Percentiles rank a stretch among this genome's conserved stretches.
Conservation (phyloP, 1,140 invertebrate genomes). For the Diachasmimorpha longicaudata region DNA sequence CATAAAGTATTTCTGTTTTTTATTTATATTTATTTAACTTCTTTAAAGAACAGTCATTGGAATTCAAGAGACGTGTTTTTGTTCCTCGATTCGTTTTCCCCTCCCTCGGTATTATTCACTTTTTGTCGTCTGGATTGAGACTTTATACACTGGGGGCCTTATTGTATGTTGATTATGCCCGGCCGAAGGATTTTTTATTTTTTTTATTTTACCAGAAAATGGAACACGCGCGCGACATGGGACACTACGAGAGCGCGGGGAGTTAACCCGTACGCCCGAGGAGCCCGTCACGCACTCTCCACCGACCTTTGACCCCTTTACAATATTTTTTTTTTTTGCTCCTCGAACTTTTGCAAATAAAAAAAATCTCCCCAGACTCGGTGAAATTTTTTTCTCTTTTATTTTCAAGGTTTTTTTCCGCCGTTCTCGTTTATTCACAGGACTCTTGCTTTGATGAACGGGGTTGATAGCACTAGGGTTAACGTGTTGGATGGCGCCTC, state of each 20-base stretch:
- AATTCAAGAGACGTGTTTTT: background rate
- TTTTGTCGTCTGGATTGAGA: background rate
- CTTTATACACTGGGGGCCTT: background rate
- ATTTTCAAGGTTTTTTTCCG: background rate
- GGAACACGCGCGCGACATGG: background rate
- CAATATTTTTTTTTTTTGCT: background rate
- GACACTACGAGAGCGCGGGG: conserved; percentile 18
- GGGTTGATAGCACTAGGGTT: background rate
- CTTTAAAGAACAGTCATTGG: background rate
- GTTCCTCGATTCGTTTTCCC: background rate
- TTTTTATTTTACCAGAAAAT: background rate
- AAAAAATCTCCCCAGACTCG: background rate
- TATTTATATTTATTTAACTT: no score
- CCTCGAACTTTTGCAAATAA: background rate
- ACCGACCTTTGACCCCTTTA: conserved; percentile 22
- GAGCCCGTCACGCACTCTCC: conserved; percentile 14
- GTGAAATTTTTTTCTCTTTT: no score
- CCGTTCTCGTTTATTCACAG: background rate
- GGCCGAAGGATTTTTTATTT: background rate
- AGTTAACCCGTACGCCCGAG: conserved; percentile 20
- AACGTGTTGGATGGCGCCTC: background rate
- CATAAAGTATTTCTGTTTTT: background rate
- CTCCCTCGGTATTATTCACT: background rate
- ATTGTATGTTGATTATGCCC: background rate
- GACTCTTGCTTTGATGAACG: background rate